phyloP scores from a whole-genome alignment of 1,140 invertebrate species.

The Uloborus diversus region DNA sequence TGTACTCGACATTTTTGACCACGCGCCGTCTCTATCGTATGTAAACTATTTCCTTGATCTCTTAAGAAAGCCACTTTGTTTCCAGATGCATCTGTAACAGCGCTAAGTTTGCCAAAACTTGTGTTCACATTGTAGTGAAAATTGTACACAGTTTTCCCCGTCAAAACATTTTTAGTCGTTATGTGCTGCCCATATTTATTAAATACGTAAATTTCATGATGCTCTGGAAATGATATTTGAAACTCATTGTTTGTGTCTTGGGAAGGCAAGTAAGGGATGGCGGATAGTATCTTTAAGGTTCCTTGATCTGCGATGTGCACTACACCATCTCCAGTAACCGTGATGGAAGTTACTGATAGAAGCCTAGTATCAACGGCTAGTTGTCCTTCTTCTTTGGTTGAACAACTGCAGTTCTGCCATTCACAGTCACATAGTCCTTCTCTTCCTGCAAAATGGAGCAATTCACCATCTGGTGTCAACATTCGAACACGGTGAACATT shows the following conservation, averaged over 20 bases:
- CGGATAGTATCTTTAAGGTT: slow-evolving; percentile 81
- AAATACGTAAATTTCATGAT: slow-evolving; percentile 95
- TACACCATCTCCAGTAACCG: slow-evolving; percentile 91
- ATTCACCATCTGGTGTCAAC: slow-evolving; percentile 91
- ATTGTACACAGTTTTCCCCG: slow-evolving; percentile 87
- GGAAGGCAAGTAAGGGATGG: slow-evolving; percentile 88
- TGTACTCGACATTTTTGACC: slow-evolving; percentile 90
- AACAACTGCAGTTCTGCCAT: slow-evolving; percentile 57
- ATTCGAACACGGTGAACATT: slow-evolving; percentile 90
- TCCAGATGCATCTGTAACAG: slow-evolving; percentile 90
- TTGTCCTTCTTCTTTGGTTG: slow-evolving; percentile 30
- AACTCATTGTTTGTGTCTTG: slow-evolving; percentile 77
- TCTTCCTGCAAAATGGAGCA: slow-evolving; percentile 87
- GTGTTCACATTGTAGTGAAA: slow-evolving; percentile 97
- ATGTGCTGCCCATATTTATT: slow-evolving; percentile 95
- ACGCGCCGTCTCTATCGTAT: slow-evolving; percentile 93
- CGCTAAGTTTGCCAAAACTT: slow-evolving; percentile 91
- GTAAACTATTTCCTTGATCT: slow-evolving; percentile 89
- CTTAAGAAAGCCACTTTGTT: slow-evolving; percentile 87
- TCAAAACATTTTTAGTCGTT: slow-evolving; percentile 90
- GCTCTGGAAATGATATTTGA: slow-evolving; percentile 93
- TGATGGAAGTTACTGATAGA: slow-evolving; percentile 80
- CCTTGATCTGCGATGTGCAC: slow-evolving; percentile 95
- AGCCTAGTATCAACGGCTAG: slow-evolving; percentile 73
- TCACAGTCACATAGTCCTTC: slow-evolving; percentile 54